Evolutionary conservation across 2,888 invertebrate genomes (phyloP).

Genomic region (Leucophenga maculata): DNA sequence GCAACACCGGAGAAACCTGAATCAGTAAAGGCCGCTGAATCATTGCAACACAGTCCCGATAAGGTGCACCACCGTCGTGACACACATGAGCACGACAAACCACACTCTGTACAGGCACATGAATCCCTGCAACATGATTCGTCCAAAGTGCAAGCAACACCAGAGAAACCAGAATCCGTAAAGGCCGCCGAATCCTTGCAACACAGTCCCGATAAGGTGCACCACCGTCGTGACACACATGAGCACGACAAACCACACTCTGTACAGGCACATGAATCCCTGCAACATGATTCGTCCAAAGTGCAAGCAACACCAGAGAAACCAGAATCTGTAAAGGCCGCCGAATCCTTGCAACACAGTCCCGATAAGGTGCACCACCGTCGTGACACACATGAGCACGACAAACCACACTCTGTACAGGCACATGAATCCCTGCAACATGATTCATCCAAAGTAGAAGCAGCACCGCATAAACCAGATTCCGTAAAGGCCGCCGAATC

Average conservation of each 20-base stretch:
- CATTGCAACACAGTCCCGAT: background rate
- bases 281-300: slow-evolving; percentile 27
- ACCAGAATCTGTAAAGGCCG: slow-evolving; percentile 3
- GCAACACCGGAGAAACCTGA: slow-evolving; percentile 7
- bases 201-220: slow-evolving; percentile 22
- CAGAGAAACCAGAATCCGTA: background rate
- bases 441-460: background rate
- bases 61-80: slow-evolving; percentile 37
- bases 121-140: background rate
- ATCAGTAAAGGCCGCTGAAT: background rate
- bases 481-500: background rate
- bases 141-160: background rate
- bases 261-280: slow-evolving; percentile 13
- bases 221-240: slow-evolving; percentile 25
- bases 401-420: slow-evolving; percentile 28
- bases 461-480: background rate
- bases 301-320: background rate
- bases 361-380: background rate
- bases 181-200: background rate
- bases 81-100: slow-evolving; percentile 28
- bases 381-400: background rate
- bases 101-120: background rate
- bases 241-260: background rate
- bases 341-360: slow-evolving; percentile 5
- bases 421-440: slow-evolving; percentile 13